Percentiles rank a stretch among this genome's conserved stretches.
Conservation (phyloP, 2,797 vertebrate species). For the Salmo trutta region DNA sequence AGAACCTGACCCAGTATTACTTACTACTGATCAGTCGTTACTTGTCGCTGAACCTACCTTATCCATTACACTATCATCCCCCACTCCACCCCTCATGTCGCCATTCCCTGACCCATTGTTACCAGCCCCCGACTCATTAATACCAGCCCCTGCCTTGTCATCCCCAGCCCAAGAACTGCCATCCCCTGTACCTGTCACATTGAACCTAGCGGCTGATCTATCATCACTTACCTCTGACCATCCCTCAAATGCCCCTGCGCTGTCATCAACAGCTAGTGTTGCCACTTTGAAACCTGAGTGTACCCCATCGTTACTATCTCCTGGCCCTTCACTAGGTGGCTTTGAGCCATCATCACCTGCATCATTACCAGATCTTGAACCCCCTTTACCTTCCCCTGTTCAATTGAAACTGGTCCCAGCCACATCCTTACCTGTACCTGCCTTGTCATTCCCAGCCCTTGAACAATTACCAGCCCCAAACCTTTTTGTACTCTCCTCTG, state of each 20-base stretch:
- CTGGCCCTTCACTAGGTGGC: constrained; percentile 54
- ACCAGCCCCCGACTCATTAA: constrained; percentile 18
- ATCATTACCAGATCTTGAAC: constrained; percentile 59
- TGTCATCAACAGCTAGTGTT: constrained; percentile 14
- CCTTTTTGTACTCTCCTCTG: neutral
- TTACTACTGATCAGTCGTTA: constrained; percentile 17
- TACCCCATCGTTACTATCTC: constrained; percentile 37
- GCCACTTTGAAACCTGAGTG: constrained; percentile 7
- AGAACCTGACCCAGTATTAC: constrained; percentile 30
- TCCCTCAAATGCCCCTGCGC: neutral
- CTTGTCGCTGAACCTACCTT: constrained; percentile 9
- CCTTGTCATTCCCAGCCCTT: neutral
- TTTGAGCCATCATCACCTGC: constrained; percentile 62
- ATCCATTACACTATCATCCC: constrained; percentile 18
- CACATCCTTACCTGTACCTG: constrained; percentile 1
- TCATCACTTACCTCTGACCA: neutral
- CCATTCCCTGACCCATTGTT: neutral
- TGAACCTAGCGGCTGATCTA: neutral
- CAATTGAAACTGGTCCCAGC: constrained; percentile 39
- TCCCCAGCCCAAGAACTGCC: neutral
- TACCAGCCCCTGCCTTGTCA: constrained; percentile 24
- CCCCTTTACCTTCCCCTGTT: constrained; percentile 43
- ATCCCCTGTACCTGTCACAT: neutral
- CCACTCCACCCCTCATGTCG: constrained; percentile 36
- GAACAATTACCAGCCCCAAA: constrained; percentile 13